Base-by-base conservation (phyloP, 2,797 vertebrate species). In the Leucoraja ocellata region DNA sequence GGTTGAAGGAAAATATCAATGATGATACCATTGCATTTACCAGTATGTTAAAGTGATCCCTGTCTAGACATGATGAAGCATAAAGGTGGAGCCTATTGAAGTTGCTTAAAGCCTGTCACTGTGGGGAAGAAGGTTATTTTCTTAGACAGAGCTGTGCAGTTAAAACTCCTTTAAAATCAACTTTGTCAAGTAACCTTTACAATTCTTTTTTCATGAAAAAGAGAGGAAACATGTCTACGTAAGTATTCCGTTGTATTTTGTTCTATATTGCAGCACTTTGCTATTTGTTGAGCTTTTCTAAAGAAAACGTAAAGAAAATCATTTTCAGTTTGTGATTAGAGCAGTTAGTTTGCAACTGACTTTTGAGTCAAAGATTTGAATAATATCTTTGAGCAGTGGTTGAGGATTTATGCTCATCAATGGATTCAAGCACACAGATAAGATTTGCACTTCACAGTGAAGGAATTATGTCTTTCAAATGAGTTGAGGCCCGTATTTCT, bases 51-150 rank as follows among this genome's bases (percentile, higher is more conserved):
- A 88, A 88, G 23, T 65, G 84, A 68, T 88, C 84, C 28, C 63
- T 68, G 84, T 88, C 84, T 88, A 88, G 84, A 88, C 84, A 88
- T 88, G 84, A 88, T 88, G 84, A 88, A 88, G 61, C 84, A 65
- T 68, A 68, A 88, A 88, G 84, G 84, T 88, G 84, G 84, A 88
- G 84, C 84, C 84, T 88, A 18, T 68, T 88, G 84, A 88, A 88
- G 84, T 88, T 88, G 84, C 61, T 88, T 88, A 88, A 88, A 88
- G 84, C 84, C 63, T 88, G 63, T 88, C n/a, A 88, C n/a, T 68
- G 63, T 88, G 63, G n/a, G n/a, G 84, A 88, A 88, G 84, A 16
- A 68, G n/a, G n/a, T n/a, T 88, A 88, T 88, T 88, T 88, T 88
- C 61, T 88, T 88, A 58, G 46, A 61, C 46, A 88, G n/a, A 36